These are phyloP conservation scores for Drosophila pachea DNA, from an alignment of 1,140 invertebrate genomes.

Conservation along the genomic window DNA sequence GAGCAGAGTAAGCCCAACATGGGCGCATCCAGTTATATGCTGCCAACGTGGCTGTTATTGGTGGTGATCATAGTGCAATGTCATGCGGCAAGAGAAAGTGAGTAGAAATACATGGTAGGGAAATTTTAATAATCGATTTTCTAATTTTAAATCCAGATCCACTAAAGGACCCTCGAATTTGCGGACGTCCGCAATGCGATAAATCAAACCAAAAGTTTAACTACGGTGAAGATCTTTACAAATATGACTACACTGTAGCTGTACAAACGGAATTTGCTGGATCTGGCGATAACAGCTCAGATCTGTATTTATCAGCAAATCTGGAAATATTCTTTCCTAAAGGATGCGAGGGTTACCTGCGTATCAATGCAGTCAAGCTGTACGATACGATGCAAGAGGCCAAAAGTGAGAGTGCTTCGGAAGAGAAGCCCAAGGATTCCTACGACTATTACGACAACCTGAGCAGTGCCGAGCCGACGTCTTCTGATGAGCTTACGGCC, in stretches of 20 bases:
- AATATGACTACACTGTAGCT: slow-evolving; percentile 84
- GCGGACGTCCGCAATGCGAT: slow-evolving; percentile 82
- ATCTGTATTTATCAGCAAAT: slow-evolving; percentile 81
- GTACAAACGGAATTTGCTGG: slow-evolving; percentile 84
- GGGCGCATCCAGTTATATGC: slow-evolving; percentile 34
- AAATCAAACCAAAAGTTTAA: slow-evolving; percentile 81
- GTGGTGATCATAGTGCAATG: slow-evolving; percentile 32
- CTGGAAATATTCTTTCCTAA: slow-evolving; percentile 78
- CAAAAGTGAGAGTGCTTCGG: not conserved
- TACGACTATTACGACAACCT: slow-evolving; percentile 66
- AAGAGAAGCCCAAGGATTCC: slow-evolving; percentile 26
- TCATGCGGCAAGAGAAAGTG: slow-evolving; percentile 58
- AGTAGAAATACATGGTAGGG: not conserved
- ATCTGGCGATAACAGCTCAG: slow-evolving; percentile 84
- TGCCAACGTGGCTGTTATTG: slow-evolving; percentile 37
- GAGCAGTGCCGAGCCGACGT: slow-evolving; percentile 15
- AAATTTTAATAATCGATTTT: not conserved
- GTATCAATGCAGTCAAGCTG: slow-evolving; percentile 59
- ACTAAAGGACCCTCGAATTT: slow-evolving; percentile 83
- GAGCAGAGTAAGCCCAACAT: slow-evolving; percentile 44
- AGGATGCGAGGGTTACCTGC: slow-evolving; percentile 69
- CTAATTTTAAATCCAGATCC: slow-evolving; percentile 80
- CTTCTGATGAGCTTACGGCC: slow-evolving; percentile 1
- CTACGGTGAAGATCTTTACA: slow-evolving; percentile 81
- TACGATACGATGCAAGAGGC: slow-evolving; percentile 41